Base-by-base conservation (phyloP, 64 coral and sea anemone genomes). In the Trachythela sp. region DNA sequence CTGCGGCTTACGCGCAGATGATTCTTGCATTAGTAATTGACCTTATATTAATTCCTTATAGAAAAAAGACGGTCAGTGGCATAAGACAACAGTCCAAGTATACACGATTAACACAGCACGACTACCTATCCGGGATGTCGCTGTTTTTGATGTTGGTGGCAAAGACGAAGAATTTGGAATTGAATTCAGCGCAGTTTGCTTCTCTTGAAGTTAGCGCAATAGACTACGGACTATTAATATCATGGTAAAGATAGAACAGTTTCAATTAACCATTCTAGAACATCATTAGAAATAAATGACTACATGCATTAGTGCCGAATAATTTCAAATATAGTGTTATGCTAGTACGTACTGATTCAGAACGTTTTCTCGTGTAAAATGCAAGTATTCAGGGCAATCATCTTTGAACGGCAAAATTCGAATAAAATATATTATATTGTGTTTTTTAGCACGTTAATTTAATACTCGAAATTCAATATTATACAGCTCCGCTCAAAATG, bases 81-180 rank as follows among this genome's bases (percentile, higher is more conserved):
- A 80, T 8, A 37, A 30, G 20, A 80, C 75, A 9, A 36, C 15
- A 35, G 34, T 80, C 34, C 33, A 80, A 39, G 75, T 80, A 15
- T 36, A 80, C 11, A 80, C 75, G 8, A 15, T 4, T 36, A 80
- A 80, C 34, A 80, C 75, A 38, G 75, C 75, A 7, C 75, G 75
- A 38, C 34, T 80, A 20, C 75, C 75, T 80, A 80, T 80, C 9
- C 75, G 75, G 9, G 75, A 80, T 37, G 75, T 80, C 20, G 75
- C 75, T 80, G 75, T 80, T 13, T 80, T 80, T 80, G 75, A 80
- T 80, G 75, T 80, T 36, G 75, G 75, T 22, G 75, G 37, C 1
- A 36, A 80, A 35, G 34, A 80, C 9, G 75, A 80, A 80, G 75
- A 80, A 80, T 80, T 80, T 80, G 75, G 75, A 80, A 15, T 80